Base-by-base conservation (phyloP, 2,888 invertebrate species). In the Sicus ferrugineus region DNA sequence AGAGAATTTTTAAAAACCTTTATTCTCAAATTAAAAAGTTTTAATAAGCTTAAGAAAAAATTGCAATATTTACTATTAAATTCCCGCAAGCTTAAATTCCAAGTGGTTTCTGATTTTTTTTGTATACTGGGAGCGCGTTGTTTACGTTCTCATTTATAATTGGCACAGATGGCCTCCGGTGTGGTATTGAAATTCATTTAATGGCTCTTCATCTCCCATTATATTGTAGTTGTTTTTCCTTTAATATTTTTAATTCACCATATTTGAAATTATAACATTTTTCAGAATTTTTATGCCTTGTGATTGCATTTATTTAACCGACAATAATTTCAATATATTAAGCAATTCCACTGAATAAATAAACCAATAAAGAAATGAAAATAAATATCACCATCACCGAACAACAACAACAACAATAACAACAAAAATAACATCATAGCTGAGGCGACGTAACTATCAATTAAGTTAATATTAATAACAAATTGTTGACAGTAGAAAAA, bases 391-490 rank as follows among this genome's bases (percentile, higher is more conserved):
- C n/a, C n/a, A n/a, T n/a, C n/a, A n/a, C n/a, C n/a, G n/a, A 38
- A 14, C 42, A 38, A 14, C 42, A 38, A 38, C 42, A 38, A 14
- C 42, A 14, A 38, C 42, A 38, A 38, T 38, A 7, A 14, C 42
- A 38, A 38, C 14, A 38, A 38, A 38, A 38, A 38, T 38, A 11
- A 38, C 42, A 38, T 7, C 14, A 7, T 54, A 1, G 31, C 4
- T 38, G 59, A n/a, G 23, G 59, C 28, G 34, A 34, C 19, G 21
- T 38, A 30, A 59, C 34, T 59, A 59, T 59, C 19, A 59, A 59
- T 59, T 38, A 58, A 31, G 59, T 34, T n/a, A n/a, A 34, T 34
- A 59, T 31, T 59, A 59, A 59, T 21, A 21, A 19, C n/a, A 30
- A 26, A 30, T 30, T 56, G 26, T n/a, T 56, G 56, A 42, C 42